Base-by-base conservation (phyloP, 2,113 vertebrate species). In the Harpagus bidentatus region DNA sequence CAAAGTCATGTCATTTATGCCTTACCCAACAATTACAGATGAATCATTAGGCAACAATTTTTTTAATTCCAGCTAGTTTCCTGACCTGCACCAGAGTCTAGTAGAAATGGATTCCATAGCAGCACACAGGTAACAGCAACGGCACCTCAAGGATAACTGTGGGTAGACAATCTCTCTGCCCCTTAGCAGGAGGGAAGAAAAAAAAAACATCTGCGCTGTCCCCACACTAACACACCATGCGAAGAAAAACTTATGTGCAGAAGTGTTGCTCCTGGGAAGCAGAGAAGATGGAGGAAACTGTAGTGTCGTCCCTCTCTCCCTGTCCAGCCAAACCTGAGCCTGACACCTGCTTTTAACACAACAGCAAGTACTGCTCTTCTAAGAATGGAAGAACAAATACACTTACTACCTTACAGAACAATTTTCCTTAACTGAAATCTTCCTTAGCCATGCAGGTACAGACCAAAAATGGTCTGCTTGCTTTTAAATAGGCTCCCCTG, bases 211-310 rank as follows among this genome's bases (percentile, higher is more conserved):
- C 43, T 72, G 40, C 0, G 0, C 45, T 38, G 16, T 34, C 11
- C 25, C 25, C 26, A 21, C 45, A 18, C 48, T 52, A 47, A 53
- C 56, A 53, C 15, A n/a, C 12, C 43, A 53, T 0, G 0, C 1
- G 0, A 65, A 21, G 50, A 77, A n/a, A 71, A 47, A 34, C 26
- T 43, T 38, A 10, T 0, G 17, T 0, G 0, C 58, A 34, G 43
- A 65, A 19, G 8, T 2, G 28, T 13, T 67, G 71, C 69, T 61
- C 23, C 53, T 31, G 28, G 28, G 65, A 72, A 20, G 65, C 71
- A 47, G 21, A 88, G 32, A 67, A 70, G 22, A 28, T 32, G 23
- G 13, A 61, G 12, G 38, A 63, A 76, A n/a, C 36, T 20, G 36
- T 11, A 50, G 56, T 28, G 17, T 45, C 70, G 77, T 26, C 16